These are phyloP conservation scores for Callospermophilus lateralis DNA, from an alignment of 2,113 vertebrate species.

Conservation along the genomic window DNA sequence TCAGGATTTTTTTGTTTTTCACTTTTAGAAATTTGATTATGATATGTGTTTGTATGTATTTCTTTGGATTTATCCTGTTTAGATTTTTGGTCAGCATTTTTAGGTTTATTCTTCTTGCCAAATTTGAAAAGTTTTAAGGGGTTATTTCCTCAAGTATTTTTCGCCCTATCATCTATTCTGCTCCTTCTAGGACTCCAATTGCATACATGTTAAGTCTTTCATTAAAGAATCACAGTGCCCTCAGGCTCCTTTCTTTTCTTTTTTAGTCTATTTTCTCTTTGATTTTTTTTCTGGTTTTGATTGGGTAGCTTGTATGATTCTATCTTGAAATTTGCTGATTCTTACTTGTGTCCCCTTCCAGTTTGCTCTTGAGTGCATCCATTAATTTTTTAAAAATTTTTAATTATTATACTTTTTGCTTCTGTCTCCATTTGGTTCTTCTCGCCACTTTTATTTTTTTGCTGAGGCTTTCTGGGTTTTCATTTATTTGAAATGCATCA, in stretches of 20 bases:
- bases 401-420: background rate
- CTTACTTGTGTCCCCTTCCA: background rate
- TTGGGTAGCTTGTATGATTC: background rate
- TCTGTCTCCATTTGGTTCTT: background rate
- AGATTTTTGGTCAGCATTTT: background rate
- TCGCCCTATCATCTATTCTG: background rate
- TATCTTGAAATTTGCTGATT: background rate
- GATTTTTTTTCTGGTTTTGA: background rate
- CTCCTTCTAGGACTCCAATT: too few species aligned
- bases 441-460: background rate
- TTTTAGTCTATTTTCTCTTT: background rate
- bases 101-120: background rate
- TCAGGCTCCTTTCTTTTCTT: background rate
- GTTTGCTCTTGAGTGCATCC: background rate
- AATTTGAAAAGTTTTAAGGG: background rate
- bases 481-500: background rate
- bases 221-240: background rate
- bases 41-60: background rate
- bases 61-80: background rate
- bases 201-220: background rate
- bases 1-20: background rate
- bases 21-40: background rate
- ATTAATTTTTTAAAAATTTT: background rate
- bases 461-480: background rate
- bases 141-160: background rate